Conservation (phyloP, 2,797 vertebrate genomes). For the Echiichthys vipera region DNA sequence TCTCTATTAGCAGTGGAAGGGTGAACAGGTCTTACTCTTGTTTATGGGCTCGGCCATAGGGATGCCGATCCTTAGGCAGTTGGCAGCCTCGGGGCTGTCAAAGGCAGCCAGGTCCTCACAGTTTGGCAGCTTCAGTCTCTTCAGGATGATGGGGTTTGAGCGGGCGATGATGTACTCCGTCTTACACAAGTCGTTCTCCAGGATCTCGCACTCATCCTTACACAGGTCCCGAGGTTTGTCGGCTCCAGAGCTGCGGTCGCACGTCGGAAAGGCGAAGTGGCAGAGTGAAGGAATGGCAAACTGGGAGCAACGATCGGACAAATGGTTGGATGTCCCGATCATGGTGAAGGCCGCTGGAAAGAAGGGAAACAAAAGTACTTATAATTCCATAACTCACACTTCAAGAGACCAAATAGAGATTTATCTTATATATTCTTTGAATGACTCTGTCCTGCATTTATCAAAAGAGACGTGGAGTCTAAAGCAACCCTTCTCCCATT, state of each 20-base stretch:
- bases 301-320: constrained; percentile 97
- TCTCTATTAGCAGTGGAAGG: not conserved
- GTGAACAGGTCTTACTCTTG: constrained; percentile 88
- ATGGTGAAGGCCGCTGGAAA: constrained; percentile 97
- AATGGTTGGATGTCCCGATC: constrained; percentile 97
- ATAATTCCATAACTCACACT: too few relatives aligned
- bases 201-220: constrained; percentile 97
- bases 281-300: constrained; percentile 98
- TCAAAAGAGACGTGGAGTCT: not conserved
- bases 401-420: not conserved
- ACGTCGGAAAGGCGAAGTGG: constrained; percentile 98
- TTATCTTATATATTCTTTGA: not conserved
- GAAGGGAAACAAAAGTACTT: constrained; percentile 10
- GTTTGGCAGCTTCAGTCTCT: constrained; percentile 96
- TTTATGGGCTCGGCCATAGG: constrained; percentile 97
- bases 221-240: constrained; percentile 96
- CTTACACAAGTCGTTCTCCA: constrained; percentile 97
- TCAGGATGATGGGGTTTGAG: constrained; percentile 96
- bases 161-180: constrained; percentile 98
- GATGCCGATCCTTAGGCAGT: constrained; percentile 96
- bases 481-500: not conserved
- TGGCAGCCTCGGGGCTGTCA: constrained; percentile 91
- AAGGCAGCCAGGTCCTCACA: constrained; percentile 94
- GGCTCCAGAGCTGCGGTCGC: constrained; percentile 88
- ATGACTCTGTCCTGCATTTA: not conserved